These are phyloP conservation scores for Semibalanus balanoides DNA, from an alignment of 1,140 invertebrate species.

Conservation along the genomic window DNA sequence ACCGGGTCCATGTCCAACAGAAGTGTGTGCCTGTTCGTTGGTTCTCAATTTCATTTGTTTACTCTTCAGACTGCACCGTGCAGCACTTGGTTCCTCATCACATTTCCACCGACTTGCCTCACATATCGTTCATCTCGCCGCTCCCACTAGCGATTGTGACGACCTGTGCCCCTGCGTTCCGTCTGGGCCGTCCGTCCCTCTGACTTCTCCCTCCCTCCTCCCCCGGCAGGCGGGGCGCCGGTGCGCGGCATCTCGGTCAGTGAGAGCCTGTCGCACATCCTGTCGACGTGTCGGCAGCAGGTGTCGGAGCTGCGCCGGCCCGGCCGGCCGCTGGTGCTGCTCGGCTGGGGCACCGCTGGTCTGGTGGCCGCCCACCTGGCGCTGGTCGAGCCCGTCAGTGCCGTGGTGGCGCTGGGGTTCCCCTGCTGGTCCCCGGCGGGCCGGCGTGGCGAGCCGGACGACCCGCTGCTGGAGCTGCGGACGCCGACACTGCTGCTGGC, in stretches of 20 bases:
- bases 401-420: slow-evolving; percentile 64
- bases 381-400: slow-evolving; percentile 41
- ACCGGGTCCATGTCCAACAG: too few species aligned
- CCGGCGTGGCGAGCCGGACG: slow-evolving; percentile 58
- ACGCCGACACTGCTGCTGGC: slow-evolving; percentile 64
- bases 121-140: too few species aligned
- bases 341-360: slow-evolving; percentile 60
- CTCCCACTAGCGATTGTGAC: too few species aligned
- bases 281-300: slow-evolving; percentile 32
- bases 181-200: too few species aligned
- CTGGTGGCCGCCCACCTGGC: slow-evolving; percentile 45
- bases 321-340: slow-evolving; percentile 53
- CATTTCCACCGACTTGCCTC: too few species aligned
- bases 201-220: background rate
- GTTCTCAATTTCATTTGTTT: too few species aligned
- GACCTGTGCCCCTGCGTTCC: too few species aligned
- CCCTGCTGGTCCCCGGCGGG: slow-evolving; percentile 59
- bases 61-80: too few species aligned
- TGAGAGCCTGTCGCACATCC: slow-evolving; percentile 49
- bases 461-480: slow-evolving; percentile 53
- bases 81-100: too few species aligned
- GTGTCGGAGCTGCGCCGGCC: slow-evolving; percentile 33
- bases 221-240: slow-evolving; percentile 20
- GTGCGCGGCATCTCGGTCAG: slow-evolving; percentile 23
- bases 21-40: too few species aligned